These are phyloP conservation scores for Grammomys surdaster DNA, from an alignment of 2,113 vertebrate species.

Conservation along the genomic window DNA sequence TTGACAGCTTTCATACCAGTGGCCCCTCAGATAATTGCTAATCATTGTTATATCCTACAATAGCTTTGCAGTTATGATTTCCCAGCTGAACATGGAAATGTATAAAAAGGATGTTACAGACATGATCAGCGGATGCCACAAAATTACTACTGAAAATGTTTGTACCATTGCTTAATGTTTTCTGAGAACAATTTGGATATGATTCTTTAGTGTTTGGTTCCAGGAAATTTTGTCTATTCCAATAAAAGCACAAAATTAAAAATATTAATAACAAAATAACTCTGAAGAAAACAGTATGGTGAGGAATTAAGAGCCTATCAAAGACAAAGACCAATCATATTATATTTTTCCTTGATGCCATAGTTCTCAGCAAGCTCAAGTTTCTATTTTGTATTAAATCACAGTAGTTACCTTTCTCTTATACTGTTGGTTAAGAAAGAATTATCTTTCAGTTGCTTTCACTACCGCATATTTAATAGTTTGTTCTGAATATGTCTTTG, in stretches of 20 bases:
- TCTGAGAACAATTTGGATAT: conserved; percentile 8
- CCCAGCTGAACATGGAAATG: neutral
- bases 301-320: neutral
- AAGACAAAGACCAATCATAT: neutral
- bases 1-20: neutral
- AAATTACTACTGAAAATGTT: conserved; percentile 56
- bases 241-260: conserved; percentile 7
- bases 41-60: neutral
- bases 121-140: neutral
- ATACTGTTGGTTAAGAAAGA: conserved; percentile 3
- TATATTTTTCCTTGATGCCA: conserved; percentile 14
- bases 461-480: conserved; percentile 29
- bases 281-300: conserved; percentile 25
- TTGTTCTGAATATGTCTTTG: conserved; percentile 50
- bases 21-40: neutral
- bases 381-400: conserved; percentile 46
- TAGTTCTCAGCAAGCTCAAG: conserved; percentile 11
- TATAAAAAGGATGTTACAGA: neutral
- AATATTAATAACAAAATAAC: conserved; percentile 55
- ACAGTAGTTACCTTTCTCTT: neutral
- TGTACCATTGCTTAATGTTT: neutral
- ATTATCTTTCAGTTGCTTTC: neutral
- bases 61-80: neutral
- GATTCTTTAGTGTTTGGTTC: conserved; percentile 42
- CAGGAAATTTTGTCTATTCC: conserved; percentile 26